Evolutionary conservation across 2,888 invertebrate species (phyloP).

Genomic region (Eurytoma californica): DNA sequence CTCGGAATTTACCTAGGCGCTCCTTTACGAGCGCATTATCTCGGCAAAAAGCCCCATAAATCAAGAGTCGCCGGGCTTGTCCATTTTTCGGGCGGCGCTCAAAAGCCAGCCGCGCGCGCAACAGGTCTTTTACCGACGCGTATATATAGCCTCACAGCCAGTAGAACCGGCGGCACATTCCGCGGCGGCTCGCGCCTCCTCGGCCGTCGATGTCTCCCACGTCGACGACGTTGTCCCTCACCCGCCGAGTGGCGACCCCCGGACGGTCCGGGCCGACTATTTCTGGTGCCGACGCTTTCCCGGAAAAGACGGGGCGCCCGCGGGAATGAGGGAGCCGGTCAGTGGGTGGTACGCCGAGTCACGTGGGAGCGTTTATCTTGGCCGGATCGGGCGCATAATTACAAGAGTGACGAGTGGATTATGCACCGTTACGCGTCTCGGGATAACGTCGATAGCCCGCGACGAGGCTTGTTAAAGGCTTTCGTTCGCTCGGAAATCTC

Average conservation of each 20-base stretch:
- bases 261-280: neutral
- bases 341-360: neutral
- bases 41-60: constrained; percentile 40
- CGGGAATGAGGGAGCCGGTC: neutral
- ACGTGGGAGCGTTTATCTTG: neutral
- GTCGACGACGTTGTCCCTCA: neutral
- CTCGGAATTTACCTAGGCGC: neutral
- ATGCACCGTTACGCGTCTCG: no score
- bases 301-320: neutral
- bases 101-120: neutral
- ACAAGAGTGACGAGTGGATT: no score
- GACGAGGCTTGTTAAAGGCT: no score
- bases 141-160: neutral
- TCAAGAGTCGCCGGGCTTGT: constrained; percentile 12
- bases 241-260: constrained; percentile 2
- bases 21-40: neutral
- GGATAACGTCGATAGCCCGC: no score
- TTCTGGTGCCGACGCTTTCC: constrained; percentile 18
- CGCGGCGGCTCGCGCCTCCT: constrained; percentile 9
- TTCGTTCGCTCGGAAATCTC: no score
- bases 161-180: neutral
- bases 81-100: constrained; percentile 8
- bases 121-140: neutral
- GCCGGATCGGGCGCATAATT: no score
- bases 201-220: constrained; percentile 25